phyloP scores from a whole-genome alignment of 2,888 invertebrate species.

The Epinotia ramella region DNA sequence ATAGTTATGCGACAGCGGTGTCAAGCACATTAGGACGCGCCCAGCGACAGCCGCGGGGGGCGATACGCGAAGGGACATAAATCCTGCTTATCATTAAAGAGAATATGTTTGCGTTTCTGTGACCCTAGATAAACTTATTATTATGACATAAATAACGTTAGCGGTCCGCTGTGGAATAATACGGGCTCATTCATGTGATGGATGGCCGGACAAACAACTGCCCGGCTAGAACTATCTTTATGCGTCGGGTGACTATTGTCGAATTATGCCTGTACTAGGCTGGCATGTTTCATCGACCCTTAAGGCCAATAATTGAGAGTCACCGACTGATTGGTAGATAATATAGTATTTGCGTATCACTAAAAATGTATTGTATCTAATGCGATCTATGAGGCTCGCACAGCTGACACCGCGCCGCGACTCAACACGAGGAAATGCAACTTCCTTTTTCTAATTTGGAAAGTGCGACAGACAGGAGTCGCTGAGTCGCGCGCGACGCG shows the following conservation, averaged over 20 bases:
- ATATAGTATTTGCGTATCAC: neutral
- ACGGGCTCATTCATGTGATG: conserved; percentile 60
- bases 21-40: conserved; percentile 28
- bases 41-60: conserved; percentile 63
- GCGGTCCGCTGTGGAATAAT: conserved; percentile 71
- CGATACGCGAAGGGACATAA: conserved; percentile 62
- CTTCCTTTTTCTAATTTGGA: too few relatives aligned
- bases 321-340: neutral
- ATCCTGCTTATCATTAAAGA: conserved; percentile 65
- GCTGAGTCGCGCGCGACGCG: too few relatives aligned
- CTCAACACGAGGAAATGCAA: too few relatives aligned
- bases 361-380: neutral
- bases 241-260: neutral
- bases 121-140: conserved; percentile 81
- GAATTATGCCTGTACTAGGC: conserved; percentile 23
- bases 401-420: too few relatives aligned
- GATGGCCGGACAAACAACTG: conserved; percentile 44
- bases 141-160: conserved; percentile 77
- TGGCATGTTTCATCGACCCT: conserved; percentile 5
- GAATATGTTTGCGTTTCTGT: conserved; percentile 70
- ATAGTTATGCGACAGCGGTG: conserved; percentile 1
- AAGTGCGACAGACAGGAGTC: too few relatives aligned
- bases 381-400: too few relatives aligned
- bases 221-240: conserved; percentile 11
- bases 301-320: conserved; percentile 10